Evolutionary conservation across 2,797 vertebrate genomes (phyloP), one percentile per base, ranked within the genome.

Genomic region (Schizopygopsis malacanthus): DNA sequence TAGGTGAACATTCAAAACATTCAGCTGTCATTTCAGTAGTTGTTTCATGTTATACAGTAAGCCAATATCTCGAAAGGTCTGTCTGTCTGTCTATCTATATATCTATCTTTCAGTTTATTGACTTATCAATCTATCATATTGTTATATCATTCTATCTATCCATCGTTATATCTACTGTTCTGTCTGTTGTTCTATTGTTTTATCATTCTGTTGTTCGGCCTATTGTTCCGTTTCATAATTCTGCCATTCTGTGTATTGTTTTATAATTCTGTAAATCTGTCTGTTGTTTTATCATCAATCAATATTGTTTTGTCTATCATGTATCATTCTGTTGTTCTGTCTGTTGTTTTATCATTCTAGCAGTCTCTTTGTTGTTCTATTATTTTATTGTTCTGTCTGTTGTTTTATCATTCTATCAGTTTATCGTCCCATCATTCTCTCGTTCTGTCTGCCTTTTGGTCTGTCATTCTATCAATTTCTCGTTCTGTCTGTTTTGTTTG

Each of bases 1-100:
- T n/a, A 54, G 13, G 18, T 67, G 37, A 33, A 67, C 65, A 67
- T 67, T 65, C 15, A 37, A 83, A 79, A 50, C 54, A 33, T 76
- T 69, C 9, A 25, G 22, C 47, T 50, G 4, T 75, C 7, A 47
- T 33, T 75, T 16, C 5, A 5, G 39, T 6, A 43, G 20, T 41
- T 70, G 4, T 22, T 12, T 43, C 18, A 13, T 33, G 13, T 33
- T 65, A 33, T 33, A 7, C 25, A 65, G 25, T 65, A 15, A 63
- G 11, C 2, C 12, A 28, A 13, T 39, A 63, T 63, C 11, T 11
- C 1, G 1, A 25, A 25, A 45, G 13, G n/a, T 6, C 25, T 20
- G 15, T 39, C 33, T 69, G 3, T 54, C 52, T 54, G 1, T 54
- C 33, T 37, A 0, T 67, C 18, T 54, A 2, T 54, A 6, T 54